Base-by-base conservation (phyloP, 1,140 invertebrate species). In the Ganaspis sp. region DNA sequence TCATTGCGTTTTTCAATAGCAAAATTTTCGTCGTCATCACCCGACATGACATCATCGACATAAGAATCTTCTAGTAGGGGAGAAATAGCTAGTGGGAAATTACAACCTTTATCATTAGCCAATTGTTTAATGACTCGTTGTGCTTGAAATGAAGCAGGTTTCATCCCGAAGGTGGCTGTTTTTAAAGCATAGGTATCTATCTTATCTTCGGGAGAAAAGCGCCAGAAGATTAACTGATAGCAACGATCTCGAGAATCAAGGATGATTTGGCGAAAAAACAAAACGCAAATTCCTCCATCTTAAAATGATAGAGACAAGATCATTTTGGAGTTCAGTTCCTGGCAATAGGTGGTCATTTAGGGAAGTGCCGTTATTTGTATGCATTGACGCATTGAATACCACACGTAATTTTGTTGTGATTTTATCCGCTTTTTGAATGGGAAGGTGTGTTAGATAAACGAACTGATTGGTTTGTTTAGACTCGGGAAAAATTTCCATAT, bases 401-500 rank as follows among this genome's bases (percentile, higher is more conserved):
- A 73, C 79, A 37, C 81, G 72, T 38, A 86, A 79, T 40, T 81
- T 75, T 29, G 29, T 40, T 21, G 42, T 79, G 78, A 34, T 34
- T 34, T 6, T 34, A 34, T 9, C 23, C 11, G 15, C 76, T 70
- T 34, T 34, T 4, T 74, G 23, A 0, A 85, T 80, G 0, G 54
- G 75, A 72, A 81, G 78, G 73, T 82, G 77, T 1, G 78, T 74
- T 21, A 82, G 37, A 71, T 79, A 79, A 70, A 42, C 73, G 1
- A 34, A 40, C 1, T 8, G 8, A 1, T 34, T 34, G 29, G 11
- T 1, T 0, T 17, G 11, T 1, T 3, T 1, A 0, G 21, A 4
- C 21, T 78, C 49, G 11, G 23, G 45, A 17, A 83, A 69, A 3
- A 38, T 11, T 26, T 23, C 54, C 84, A 86, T 87, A 42, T 86